Evolutionary conservation across 2,113 vertebrate genomes (phyloP).

Genomic region (Oophaga pumilio): DNA sequence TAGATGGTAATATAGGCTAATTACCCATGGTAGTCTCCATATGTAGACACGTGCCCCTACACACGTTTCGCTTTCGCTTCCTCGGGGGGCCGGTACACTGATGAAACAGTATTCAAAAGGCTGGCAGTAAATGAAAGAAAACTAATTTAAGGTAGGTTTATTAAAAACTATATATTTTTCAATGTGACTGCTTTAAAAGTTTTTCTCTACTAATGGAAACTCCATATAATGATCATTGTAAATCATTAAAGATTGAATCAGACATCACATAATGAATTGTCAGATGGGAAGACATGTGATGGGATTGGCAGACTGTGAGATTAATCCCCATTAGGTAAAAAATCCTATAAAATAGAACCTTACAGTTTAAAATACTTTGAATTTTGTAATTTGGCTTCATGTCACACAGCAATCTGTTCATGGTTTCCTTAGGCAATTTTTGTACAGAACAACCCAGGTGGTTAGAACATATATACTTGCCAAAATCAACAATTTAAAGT

Average conservation of each 20-base stretch:
- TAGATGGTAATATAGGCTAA: too few relatives aligned
- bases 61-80: too few relatives aligned
- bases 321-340: background rate
- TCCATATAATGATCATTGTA: background rate
- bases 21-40: too few relatives aligned
- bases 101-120: background rate
- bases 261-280: background rate
- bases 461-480: background rate
- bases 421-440: slow-evolving; percentile 2
- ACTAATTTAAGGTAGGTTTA: background rate
- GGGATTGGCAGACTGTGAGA: background rate
- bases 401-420: slow-evolving; percentile 36
- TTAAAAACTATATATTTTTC: background rate
- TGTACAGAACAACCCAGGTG: slow-evolving; percentile 17
- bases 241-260: background rate
- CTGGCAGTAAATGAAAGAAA: background rate
- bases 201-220: background rate
- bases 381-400: slow-evolving; percentile 19
- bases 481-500: background rate
- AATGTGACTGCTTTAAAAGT: background rate
- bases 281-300: slow-evolving; percentile 7
- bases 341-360: background rate
- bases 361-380: background rate
- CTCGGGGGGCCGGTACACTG: too few relatives aligned
- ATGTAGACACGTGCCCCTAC: too few relatives aligned